A percentile compares a stretch with the other conserved stretches of the same genome.
phyloP scores from a whole-genome alignment of 92 coral and sea anemone genomes.

The Nematostella vectensis region DNA sequence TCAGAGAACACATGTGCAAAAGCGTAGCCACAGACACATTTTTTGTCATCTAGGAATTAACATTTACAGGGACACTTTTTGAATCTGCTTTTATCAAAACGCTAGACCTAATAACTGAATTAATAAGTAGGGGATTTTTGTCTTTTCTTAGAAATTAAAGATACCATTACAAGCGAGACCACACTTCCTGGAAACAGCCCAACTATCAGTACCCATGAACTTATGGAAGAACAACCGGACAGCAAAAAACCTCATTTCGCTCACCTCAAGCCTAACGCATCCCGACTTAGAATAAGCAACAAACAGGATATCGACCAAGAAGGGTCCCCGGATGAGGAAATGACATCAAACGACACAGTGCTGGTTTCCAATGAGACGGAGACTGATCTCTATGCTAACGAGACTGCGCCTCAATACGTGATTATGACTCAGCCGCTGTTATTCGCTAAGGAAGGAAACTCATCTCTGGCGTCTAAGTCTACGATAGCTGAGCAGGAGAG shows the following conservation, averaged over 20 bases:
- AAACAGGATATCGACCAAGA: slow-evolving; percentile 36
- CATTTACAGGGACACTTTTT: too few relatives aligned
- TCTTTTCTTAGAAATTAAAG: too few relatives aligned
- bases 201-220: too few relatives aligned
- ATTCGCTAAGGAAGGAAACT: slow-evolving; percentile 38
- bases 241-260: background rate
- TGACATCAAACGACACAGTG: slow-evolving; percentile 92
- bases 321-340: slow-evolving; percentile 66
- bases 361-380: slow-evolving; percentile 97
- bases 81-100: too few relatives aligned
- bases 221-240: background rate
- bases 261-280: background rate
- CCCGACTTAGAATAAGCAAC: slow-evolving; percentile 9
- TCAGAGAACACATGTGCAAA: too few relatives aligned
- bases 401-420: slow-evolving; percentile 80
- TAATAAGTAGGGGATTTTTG: too few relatives aligned
- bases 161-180: too few relatives aligned
- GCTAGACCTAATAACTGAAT: too few relatives aligned
- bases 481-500: slow-evolving; percentile 9
- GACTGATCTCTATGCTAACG: slow-evolving; percentile 86
- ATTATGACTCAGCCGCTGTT: slow-evolving; percentile 61
- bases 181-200: too few relatives aligned
- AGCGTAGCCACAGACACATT: too few relatives aligned
- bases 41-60: too few relatives aligned
- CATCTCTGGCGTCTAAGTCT: slow-evolving; percentile 40